A percentile compares a stretch with the other conserved stretches of the same genome.
Evolutionary conservation across 1,140 invertebrate species (phyloP).

Genomic region (Drosophila seguyi): DNA sequence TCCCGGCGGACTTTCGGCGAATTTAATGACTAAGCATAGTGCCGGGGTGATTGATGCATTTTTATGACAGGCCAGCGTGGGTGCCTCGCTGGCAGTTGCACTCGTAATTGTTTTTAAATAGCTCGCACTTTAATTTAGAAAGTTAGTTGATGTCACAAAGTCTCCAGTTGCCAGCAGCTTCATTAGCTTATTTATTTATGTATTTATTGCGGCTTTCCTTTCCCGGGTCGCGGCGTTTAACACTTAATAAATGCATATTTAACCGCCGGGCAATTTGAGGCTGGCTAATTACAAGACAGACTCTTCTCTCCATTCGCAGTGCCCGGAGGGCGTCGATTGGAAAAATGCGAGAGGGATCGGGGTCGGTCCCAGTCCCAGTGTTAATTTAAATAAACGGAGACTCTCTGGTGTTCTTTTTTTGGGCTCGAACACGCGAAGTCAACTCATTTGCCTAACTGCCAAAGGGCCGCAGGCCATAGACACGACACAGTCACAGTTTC

Average conservation of each 20-base stretch:
- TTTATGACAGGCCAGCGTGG: conserved; percentile 61
- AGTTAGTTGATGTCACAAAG: conserved; percentile 29
- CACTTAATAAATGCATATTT: conserved; percentile 80
- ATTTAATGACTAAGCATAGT: conserved; percentile 62
- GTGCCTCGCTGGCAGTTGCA: conserved; percentile 33
- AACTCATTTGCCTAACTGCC: conserved; percentile 57
- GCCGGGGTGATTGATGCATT: conserved; percentile 62
- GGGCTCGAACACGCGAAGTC: conserved; percentile 48
- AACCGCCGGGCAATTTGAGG: conserved; percentile 62
- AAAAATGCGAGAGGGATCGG: conserved; percentile 33
- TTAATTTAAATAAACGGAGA: conserved; percentile 67
- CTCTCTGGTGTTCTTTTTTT: conserved; percentile 4
- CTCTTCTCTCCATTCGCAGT: conserved; percentile 14
- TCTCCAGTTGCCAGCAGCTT: conserved; percentile 16
- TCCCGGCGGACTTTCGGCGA: conserved; percentile 36
- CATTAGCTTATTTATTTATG: conserved; percentile 57
- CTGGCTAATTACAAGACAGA: conserved; percentile 71
- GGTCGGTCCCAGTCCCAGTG: conserved; percentile 9
- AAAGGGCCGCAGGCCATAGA: conserved; percentile 47
- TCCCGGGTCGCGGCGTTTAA: conserved; percentile 50
- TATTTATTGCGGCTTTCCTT: conserved; percentile 46
- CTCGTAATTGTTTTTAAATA: conserved; percentile 67
- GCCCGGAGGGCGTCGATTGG: conserved; percentile 56
- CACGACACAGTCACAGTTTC: conserved; percentile 39
- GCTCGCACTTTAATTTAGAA: conserved; percentile 31